phyloP scores from a whole-genome alignment of 2,797 vertebrate species.

The Premnoplex brunnescens region DNA sequence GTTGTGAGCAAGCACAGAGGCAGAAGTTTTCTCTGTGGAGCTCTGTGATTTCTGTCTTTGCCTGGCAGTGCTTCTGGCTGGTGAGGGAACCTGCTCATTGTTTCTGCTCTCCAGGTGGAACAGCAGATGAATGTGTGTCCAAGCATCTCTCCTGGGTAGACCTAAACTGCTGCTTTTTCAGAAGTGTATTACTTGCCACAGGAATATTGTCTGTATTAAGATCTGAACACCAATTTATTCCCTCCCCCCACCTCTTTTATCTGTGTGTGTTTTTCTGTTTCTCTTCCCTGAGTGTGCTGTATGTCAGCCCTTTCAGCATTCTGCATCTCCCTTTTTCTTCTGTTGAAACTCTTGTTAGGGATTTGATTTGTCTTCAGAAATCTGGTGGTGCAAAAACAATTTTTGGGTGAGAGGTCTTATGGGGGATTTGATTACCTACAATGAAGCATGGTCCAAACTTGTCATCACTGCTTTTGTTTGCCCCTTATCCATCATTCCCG shows the following conservation, averaged over 20 bases:
- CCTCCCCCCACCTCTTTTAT: not conserved
- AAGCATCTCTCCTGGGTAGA: not conserved
- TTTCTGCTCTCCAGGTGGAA: not conserved
- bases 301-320: not conserved
- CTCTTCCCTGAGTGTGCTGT: not conserved
- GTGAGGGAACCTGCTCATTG: not conserved
- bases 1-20: not conserved
- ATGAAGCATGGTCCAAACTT: not conserved
- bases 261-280: not conserved
- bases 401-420: not conserved
- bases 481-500: rapidly evolving
- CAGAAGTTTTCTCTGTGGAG: not conserved
- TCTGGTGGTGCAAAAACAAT: not conserved
- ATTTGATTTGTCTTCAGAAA: not conserved
- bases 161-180: not conserved
- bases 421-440: not conserved
- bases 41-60: not conserved
- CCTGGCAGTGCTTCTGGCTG: not conserved
- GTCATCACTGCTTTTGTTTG: not conserved
- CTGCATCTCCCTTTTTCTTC: not conserved
- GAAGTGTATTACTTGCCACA: not conserved
- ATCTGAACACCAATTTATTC: not conserved
- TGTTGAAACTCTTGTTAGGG: not conserved
- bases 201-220: not conserved
- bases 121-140: rapidly evolving